Base-by-base conservation (phyloP, 2,797 vertebrate species). In the Tadarida brasiliensis region DNA sequence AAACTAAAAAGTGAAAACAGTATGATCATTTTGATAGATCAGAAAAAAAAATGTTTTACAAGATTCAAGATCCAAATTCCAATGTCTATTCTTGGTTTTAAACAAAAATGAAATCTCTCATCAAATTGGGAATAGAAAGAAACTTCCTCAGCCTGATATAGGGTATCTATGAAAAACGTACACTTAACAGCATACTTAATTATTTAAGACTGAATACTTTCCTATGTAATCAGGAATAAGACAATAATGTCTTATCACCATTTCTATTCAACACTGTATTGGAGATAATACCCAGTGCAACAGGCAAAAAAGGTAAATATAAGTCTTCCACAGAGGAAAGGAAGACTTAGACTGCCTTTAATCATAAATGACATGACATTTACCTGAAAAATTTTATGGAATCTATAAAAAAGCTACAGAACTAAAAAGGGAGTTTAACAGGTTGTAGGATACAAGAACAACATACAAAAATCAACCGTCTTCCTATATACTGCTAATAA, bases 31-130 rank as follows among this genome's bases (percentile, higher is more conserved):
- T 92, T 35, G 49, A 44, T 44, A 85, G 3, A 51, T 56, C 16
- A 85, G 49, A 39, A 49, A 76, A 39, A 49, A 76, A 94, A 82
- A 6, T 2, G 22, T 78, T 83, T 61, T 44, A 44, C 11, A 91
- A 91, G 67, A 76, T 54, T 17, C 0, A 10, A 93, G 67, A 76
- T 54, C 20, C 0, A 10, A 93, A 93, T 35, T 51, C 2, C 35
- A 97, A 33, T 3, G 87, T 51, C 11, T 44, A 87, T 61, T 67
- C 14, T 47, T 80, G 4, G 87, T 88, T 61, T 68, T 93, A 93
- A 94, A 65, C n/a, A 88, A 70, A 90, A 94, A 57, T 61, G 11
- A 84, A 94, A 71, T 54, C 14, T 68, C 7, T 67, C 33, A 78
- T 16, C 24, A 87, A 85, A 76, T 68, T 93, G n/a, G 28, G 10